Conservation (phyloP, 2,888 invertebrate genomes). For the Brenthis daphne region DNA sequence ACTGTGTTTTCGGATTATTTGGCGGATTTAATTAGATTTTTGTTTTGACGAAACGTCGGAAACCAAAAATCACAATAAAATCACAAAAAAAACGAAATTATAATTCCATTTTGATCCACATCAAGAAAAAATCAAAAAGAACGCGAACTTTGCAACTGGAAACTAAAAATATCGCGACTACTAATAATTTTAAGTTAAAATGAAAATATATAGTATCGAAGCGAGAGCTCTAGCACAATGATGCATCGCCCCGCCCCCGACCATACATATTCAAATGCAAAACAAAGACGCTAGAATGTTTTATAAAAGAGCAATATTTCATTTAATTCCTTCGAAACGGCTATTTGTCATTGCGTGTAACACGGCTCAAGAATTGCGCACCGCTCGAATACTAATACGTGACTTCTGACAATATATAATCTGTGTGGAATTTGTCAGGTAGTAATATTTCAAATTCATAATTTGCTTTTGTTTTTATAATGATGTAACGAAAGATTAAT, state of each 20-base stretch:
- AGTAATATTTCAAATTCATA: background rate
- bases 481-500: too few relatives aligned
- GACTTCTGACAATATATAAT: background rate
- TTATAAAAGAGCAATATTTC: slow-evolving; percentile 46
- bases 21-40: too few relatives aligned
- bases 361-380: slow-evolving; percentile 16
- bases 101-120: too few relatives aligned
- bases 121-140: too few relatives aligned
- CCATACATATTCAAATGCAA: slow-evolving; percentile 41
- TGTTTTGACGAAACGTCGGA: too few relatives aligned
- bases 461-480: too few relatives aligned
- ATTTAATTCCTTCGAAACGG: slow-evolving; percentile 43
- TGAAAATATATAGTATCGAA: background rate
- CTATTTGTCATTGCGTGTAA: slow-evolving; percentile 40
- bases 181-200: background rate
- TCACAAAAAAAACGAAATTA: too few relatives aligned
- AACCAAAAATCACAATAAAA: too few relatives aligned
- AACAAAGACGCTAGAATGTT: slow-evolving; percentile 43
- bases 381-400: too few relatives aligned
- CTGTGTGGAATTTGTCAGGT: background rate
- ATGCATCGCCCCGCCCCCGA: slow-evolving; percentile 12
- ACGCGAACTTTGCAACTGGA: too few relatives aligned
- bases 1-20: too few relatives aligned
- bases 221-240: background rate
- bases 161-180: too few relatives aligned